Conservation (phyloP, 2,113 vertebrate species). For the Sander vitreus region DNA sequence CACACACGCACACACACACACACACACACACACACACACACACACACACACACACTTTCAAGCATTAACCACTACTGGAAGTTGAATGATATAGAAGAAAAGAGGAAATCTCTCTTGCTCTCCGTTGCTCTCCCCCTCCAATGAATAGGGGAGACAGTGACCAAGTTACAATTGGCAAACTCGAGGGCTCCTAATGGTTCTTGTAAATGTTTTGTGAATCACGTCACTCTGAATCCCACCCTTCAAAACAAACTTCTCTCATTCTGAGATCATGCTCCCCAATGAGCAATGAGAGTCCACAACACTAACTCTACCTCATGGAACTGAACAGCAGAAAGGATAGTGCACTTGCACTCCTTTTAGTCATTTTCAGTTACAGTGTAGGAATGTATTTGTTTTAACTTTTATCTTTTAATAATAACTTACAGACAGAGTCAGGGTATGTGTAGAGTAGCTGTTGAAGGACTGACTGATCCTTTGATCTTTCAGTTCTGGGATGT, state of each 20-base stretch:
- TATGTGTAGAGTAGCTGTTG: background rate
- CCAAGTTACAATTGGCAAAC: slow-evolving; percentile 66
- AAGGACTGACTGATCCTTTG: background rate
- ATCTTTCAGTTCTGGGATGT: background rate
- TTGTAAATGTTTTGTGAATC: slow-evolving; percentile 79
- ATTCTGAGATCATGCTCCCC: slow-evolving; percentile 75
- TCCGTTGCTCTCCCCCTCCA: slow-evolving; percentile 11
- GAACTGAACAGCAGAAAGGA: slow-evolving; percentile 8
- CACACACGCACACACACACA: background rate
- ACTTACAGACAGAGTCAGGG: background rate
- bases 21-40: background rate
- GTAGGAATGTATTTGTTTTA: background rate
- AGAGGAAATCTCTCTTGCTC: slow-evolving; percentile 11
- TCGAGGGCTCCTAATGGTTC: slow-evolving; percentile 47
- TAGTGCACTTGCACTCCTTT: background rate
- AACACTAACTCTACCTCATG: slow-evolving; percentile 34
- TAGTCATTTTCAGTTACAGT: background rate
- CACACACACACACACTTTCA: background rate
- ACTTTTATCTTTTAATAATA: background rate
- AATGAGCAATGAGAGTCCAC: slow-evolving; percentile 48
- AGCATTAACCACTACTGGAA: background rate
- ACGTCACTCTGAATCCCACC: slow-evolving; percentile 82
- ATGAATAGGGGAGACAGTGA: slow-evolving; percentile 40
- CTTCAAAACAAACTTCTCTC: slow-evolving; percentile 74
- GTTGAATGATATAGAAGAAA: slow-evolving; percentile 15